phyloP scores from a whole-genome alignment of 1,140 invertebrate genomes.

The Trachelipus rathkii region DNA sequence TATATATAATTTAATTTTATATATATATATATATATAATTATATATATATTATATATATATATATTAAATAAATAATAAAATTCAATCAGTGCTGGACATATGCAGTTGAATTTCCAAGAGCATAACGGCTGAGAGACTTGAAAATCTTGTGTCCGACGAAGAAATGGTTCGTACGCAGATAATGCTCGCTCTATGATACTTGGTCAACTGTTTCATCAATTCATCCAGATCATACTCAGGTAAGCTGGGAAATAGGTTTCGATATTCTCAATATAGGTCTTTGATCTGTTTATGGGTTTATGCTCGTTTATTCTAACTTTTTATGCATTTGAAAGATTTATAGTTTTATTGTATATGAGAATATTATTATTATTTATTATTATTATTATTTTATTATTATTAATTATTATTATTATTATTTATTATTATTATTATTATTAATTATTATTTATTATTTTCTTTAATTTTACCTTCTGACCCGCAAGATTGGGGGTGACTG shows the following conservation, averaged over 20 bases:
- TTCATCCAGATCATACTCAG: slow-evolving; percentile 80
- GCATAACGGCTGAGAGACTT: slow-evolving; percentile 74
- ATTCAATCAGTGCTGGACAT: slow-evolving; percentile 73
- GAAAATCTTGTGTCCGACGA: slow-evolving; percentile 84
- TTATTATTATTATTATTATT: not conserved
- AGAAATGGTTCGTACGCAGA: slow-evolving; percentile 82
- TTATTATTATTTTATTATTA: not conserved
- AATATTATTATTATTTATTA: slow-evolving; percentile 9
- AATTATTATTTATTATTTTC: not conserved
- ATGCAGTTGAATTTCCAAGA: slow-evolving; percentile 85
- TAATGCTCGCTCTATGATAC: slow-evolving; percentile 84
- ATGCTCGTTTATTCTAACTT: slow-evolving; percentile 7
- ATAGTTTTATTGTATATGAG: too few relatives aligned
- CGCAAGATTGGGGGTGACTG: too few relatives aligned
- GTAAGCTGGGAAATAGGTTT: slow-evolving; percentile 48
- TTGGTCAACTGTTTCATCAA: slow-evolving; percentile 82
- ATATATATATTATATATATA: too few relatives aligned
- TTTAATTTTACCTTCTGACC: too few relatives aligned
- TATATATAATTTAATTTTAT: too few relatives aligned
- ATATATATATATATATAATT: too few relatives aligned
- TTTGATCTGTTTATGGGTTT: not conserved
- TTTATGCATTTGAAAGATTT: too few relatives aligned
- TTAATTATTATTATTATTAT: too few relatives aligned
- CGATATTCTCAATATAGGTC: too few relatives aligned
- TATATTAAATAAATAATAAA: too few relatives aligned